phyloP scores from a whole-genome alignment of 1,140 invertebrate genomes.

The Euwallacea fornicatus region DNA sequence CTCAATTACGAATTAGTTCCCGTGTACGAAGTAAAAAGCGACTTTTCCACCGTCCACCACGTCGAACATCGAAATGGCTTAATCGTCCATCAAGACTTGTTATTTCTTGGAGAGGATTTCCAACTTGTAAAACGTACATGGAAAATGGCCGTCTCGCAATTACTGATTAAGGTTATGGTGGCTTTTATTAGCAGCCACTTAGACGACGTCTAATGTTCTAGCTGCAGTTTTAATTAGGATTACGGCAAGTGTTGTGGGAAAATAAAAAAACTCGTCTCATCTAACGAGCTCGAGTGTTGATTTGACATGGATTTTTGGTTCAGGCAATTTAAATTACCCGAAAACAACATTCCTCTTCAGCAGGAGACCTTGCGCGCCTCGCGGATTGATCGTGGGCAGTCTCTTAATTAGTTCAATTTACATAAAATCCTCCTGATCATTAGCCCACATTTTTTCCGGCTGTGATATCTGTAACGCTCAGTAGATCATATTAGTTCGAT shows the following conservation, averaged over 20 bases:
- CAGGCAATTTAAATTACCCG: too few species aligned
- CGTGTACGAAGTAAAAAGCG: background rate
- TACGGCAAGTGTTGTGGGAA: slow-evolving; percentile 4
- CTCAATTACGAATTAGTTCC: background rate
- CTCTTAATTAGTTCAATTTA: too few species aligned
- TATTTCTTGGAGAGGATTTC: slow-evolving; percentile 13
- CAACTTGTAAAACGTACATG: slow-evolving; percentile 12
- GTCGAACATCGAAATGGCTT: slow-evolving; percentile 8
- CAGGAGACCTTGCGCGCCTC: too few species aligned
- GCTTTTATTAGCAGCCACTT: slow-evolving; percentile 16
- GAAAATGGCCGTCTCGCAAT: slow-evolving; percentile 10
- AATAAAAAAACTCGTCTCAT: slow-evolving; percentile 7
- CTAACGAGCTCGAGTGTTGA: background rate
- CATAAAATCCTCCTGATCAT: too few species aligned
- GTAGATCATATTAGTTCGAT: too few species aligned
- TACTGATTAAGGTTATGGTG: slow-evolving; percentile 18
- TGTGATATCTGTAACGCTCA: too few species aligned
- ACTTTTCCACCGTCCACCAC: background rate
- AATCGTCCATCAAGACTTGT: slow-evolving; percentile 13
- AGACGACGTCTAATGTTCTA: slow-evolving; percentile 8
- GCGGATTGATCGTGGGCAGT: too few species aligned
- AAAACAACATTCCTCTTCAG: too few species aligned
- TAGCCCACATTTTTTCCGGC: too few species aligned
- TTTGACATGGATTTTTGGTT: slow-evolving; percentile 1
- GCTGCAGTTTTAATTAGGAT: slow-evolving; percentile 10